Evolutionary conservation across 2,888 invertebrate genomes (phyloP).

Genomic region (Cataglyphis livida): DNA sequence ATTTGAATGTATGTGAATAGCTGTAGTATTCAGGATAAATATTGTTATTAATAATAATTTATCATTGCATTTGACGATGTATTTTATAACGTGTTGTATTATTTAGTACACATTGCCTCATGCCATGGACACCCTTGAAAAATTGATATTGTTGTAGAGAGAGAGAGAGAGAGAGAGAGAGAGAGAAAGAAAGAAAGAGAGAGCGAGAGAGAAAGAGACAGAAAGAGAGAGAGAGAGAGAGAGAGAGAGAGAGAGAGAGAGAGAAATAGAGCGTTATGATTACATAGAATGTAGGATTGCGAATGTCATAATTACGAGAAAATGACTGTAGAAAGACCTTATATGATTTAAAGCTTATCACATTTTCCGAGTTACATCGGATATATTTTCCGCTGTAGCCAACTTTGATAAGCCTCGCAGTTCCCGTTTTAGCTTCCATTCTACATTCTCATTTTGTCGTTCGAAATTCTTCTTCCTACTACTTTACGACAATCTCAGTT

Average conservation of each 20-base stretch:
- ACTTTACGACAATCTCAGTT: slow-evolving; percentile 76
- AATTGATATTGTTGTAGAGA: background rate
- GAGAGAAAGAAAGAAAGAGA: background rate
- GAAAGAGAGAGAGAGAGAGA: no score
- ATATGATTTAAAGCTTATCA: background rate
- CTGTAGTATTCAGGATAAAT: slow-evolving; percentile 3
- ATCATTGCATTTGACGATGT: slow-evolving; percentile 2
- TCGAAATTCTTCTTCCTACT: slow-evolving; percentile 63
- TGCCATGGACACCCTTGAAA: background rate
- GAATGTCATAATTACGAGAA: background rate
- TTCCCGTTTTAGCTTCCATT: slow-evolving; percentile 14
- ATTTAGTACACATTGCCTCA: slow-evolving; percentile 7
- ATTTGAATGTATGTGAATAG: slow-evolving; percentile 14
- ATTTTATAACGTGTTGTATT: slow-evolving; percentile 9
- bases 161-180: background rate
- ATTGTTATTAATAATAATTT: slow-evolving; percentile 29
- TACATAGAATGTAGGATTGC: background rate
- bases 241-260: background rate
- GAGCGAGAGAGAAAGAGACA: no score
- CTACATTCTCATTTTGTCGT: slow-evolving; percentile 54
- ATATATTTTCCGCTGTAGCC: slow-evolving; percentile 20
- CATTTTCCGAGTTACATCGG: background rate
- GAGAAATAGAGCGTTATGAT: background rate
- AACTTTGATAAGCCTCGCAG: slow-evolving; percentile 15
- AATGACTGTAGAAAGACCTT: background rate